Conservation (phyloP, 2,113 vertebrate genomes). For the Pavo muticus region DNA sequence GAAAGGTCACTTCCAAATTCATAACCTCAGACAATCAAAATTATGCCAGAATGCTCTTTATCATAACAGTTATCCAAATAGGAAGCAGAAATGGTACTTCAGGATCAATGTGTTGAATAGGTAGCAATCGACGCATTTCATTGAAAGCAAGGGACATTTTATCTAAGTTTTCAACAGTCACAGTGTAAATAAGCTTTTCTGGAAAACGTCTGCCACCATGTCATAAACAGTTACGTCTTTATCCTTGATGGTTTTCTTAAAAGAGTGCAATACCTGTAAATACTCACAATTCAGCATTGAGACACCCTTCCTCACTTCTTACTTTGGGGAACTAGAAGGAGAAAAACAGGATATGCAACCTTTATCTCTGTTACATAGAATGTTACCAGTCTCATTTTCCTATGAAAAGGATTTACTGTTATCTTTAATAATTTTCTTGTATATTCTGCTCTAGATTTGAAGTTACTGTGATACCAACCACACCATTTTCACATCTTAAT, state of each 20-base stretch:
- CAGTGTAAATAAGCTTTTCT: not conserved
- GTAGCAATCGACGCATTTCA: not conserved
- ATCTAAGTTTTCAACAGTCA: not conserved
- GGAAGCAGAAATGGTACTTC: not conserved
- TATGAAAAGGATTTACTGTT: fast-evolving
- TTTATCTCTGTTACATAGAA: not conserved
- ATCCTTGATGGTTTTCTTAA: not conserved
- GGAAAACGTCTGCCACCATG: not conserved
- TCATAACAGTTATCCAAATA: not conserved
- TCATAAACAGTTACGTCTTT: not conserved
- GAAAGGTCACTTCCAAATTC: not conserved
- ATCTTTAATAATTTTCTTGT: not conserved
- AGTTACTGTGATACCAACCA: not conserved
- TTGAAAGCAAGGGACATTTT: not conserved
- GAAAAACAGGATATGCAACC: not conserved
- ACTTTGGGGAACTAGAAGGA: constrained; percentile 68
- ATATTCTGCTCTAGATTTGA: not conserved
- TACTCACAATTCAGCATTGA: constrained; percentile 78
- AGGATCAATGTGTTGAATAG: not conserved
- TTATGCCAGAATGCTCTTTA: not conserved
- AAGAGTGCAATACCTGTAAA: not conserved
- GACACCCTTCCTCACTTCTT: constrained; percentile 76
- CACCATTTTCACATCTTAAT: not conserved
- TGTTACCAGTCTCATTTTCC: not conserved
- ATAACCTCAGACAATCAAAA: not conserved